Base-by-base conservation (phyloP, 2,888 invertebrate species). In the Caenorhabditis sp. region DNA sequence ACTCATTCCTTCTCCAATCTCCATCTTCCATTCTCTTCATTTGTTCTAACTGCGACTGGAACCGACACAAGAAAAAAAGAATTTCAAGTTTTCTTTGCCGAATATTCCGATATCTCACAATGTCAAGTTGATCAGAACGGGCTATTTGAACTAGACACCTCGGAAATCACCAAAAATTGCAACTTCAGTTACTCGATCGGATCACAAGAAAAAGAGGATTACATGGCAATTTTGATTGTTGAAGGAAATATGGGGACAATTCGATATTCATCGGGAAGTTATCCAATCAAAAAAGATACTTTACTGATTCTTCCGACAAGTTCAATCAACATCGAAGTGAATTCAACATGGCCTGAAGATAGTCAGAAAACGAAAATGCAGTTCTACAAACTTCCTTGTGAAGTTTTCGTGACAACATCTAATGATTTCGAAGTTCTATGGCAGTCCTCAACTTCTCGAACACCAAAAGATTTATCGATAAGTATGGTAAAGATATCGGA, bases 321-420 rank as follows among this genome's bases (percentile, higher is more conserved):
- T 20, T 50, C 26, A 21, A 4, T 73, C 31, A 36, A 8, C 3
- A 25, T 72, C n/a, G 21, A 50, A 23, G 60, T 72, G 3, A 36
- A 61, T 36, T 61, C 67, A 26, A 64, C 64, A 7, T 72, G 72
- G 72, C 71, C 71, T 10, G 27, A 43, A n/a, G 56, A 21, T 10
- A 61, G 61, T 5, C 5, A 10, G 36, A 36, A 36, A 5, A 5
- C 10, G 36, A 43, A 43, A 43, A 17, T 43, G 43, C 57, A 57
- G 26, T 14, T 26, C 17, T 27, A 21, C 10, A 26, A 26, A 1
- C 25, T 57, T 14, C 8, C 8, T 26, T 57, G 26, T 7, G 27
- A 27, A 26, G 5, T 26, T 14, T 57, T 26, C 8, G 10, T 56
- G 0, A 58, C 31, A 31, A 31, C 31, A 31, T 31, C 10, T 4